Evolutionary conservation across 2,797 vertebrate genomes (phyloP), one percentile per base, ranked within the genome.

Genomic region (Dipus sagitta): DNA sequence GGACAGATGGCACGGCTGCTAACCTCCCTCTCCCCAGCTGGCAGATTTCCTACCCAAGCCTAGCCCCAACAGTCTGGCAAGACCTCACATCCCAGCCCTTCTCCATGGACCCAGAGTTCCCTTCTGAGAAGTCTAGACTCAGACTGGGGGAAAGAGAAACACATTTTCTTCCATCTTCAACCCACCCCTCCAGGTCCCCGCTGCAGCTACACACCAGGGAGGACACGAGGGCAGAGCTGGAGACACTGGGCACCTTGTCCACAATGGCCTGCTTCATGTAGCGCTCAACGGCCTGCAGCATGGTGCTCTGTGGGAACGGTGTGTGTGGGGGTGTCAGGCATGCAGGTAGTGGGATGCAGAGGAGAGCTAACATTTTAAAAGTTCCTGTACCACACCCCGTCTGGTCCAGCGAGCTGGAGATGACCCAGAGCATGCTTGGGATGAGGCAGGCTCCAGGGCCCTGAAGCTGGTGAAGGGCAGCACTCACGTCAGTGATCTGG

Each of bases 221-320:
- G 18, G 98, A 99, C 95, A 99, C 98, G 0, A 99, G 97, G 68
- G 98, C 98, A 70, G 98, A 98, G 97, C 98, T 98, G 97, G 98
- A 99, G 42, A 99, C 98, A 0, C 98, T 98, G 79, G 98, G 97
- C 91, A 98, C 98, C 94, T 98, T 99, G 97, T 99, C 98, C 92
- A 99, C 98, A 1, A 99, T 99, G 0, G 98, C 98, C 92, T 99
- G 98, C 91, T 99, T 99, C 98, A 99, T 99, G 92, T 99, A 99
- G 91, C 98, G 98, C 90, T 99, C 98, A 0, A 98, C 98, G 62
- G 98, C 98, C 96, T 99, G 98, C 87, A 99, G 91, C 98, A 99
- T 99, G 88, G 98, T 98, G 72, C 98, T 98, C 98, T 99, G 97
- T 7, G 80, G 58, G 79, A 54, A 97, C 47, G 96, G 62, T 86